phyloP scores from a whole-genome alignment of 2,113 vertebrate species.

The Paradoxurus hermaphroditus region DNA sequence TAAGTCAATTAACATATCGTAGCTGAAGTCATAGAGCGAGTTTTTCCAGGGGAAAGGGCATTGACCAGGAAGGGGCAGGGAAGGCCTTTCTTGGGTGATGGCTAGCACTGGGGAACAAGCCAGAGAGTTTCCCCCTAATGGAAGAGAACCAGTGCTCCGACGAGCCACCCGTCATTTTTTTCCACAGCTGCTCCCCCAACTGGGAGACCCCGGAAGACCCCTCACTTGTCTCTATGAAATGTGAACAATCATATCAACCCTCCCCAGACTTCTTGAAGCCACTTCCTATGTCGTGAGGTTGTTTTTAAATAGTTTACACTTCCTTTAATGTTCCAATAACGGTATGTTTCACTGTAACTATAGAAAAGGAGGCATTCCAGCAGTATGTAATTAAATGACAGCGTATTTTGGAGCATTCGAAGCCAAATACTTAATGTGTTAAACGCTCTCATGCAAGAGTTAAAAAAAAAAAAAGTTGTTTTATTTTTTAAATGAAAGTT shows the following conservation, averaged over 20 bases:
- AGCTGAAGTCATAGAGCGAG: fast-evolving
- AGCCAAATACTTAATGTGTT: not conserved
- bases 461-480: not conserved
- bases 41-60: too few species aligned
- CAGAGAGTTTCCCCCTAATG: fast-evolving
- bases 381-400: not conserved
- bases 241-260: fast-evolving
- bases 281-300: fast-evolving
- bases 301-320: not conserved
- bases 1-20: fast-evolving
- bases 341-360: not conserved
- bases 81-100: not conserved
- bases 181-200: fast-evolving
- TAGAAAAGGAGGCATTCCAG: not conserved
- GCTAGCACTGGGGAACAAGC: not conserved
- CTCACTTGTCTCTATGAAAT: fast-evolving
- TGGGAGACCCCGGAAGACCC: fast-evolving
- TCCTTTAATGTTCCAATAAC: not conserved
- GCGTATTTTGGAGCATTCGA: not conserved
- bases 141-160: not conserved
- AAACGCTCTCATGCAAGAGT: not conserved
- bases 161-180: fast-evolving
- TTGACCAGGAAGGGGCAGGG: too few species aligned
- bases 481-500: not conserved
- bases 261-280: not conserved